Evolutionary conservation across 2,113 vertebrate species (phyloP).

Genomic region (Xenopus laevis): DNA sequence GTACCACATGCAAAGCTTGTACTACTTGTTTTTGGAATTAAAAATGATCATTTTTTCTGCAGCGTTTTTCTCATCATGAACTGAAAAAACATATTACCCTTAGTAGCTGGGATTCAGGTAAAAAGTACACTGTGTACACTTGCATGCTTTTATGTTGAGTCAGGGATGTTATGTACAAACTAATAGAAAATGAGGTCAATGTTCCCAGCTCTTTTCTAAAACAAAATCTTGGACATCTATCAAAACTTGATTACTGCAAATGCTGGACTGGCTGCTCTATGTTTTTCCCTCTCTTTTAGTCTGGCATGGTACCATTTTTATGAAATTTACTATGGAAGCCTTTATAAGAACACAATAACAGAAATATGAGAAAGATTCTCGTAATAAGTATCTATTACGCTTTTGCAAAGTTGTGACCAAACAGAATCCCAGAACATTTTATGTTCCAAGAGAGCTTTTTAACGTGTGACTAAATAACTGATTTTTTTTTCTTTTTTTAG

Average conservation of each 20-base stretch:
- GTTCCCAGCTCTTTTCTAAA: not conserved
- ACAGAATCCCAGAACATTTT: not conserved
- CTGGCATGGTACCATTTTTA: constrained; percentile 58
- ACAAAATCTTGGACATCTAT: constrained; percentile 6
- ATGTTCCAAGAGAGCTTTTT: constrained; percentile 31
- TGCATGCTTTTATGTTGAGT: no score
- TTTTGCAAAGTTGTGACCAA: constrained; percentile 42
- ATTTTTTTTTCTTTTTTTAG: no score
- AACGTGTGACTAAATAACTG: no score
- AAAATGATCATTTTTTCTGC: no score
- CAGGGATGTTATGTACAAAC: no score
- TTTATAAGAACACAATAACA: constrained; percentile 58
- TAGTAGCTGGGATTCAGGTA: no score
- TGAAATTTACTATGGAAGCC: constrained; percentile 67
- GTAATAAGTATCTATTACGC: not conserved
- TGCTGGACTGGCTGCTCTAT: not conserved
- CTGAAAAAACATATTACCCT: no score
- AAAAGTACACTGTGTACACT: no score
- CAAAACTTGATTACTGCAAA: constrained; percentile 26
- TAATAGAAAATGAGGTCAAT: no score
- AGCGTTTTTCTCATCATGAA: no score
- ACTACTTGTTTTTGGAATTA: no score
- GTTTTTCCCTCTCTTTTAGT: constrained; percentile 16
- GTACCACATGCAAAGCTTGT: no score
- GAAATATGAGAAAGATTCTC: constrained; percentile 61